Percentiles rank a stretch among this genome's conserved stretches.
Conservation (phyloP, 2,113 vertebrate genomes). For the Eubucco bourcierii region DNA sequence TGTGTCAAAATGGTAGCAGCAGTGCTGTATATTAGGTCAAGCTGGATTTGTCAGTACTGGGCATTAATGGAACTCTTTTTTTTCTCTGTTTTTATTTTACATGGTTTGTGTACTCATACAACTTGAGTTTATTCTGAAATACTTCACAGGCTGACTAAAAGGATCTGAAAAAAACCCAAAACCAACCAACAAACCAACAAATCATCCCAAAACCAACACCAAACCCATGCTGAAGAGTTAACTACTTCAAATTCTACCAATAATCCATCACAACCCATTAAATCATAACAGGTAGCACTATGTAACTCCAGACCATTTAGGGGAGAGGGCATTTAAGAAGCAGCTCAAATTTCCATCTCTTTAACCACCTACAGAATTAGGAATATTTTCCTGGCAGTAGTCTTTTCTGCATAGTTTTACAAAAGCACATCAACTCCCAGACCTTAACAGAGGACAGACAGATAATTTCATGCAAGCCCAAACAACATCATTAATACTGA, state of each 20-base stretch:
- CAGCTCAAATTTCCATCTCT: not conserved
- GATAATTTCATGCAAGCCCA: not conserved
- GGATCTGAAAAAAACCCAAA: not conserved
- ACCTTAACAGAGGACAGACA: not conserved
- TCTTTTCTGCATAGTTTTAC: not conserved
- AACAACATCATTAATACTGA: not conserved
- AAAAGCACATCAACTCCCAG: not conserved
- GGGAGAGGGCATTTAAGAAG: not conserved
- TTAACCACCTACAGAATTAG: not conserved
- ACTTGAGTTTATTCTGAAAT: not conserved
- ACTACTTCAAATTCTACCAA: not conserved
- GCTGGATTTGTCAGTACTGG: not conserved
- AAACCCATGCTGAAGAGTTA: not conserved
- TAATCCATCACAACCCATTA: not conserved
- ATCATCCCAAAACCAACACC: not conserved
- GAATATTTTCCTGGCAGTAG: not conserved
- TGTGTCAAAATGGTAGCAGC: slow-evolving; percentile 22
- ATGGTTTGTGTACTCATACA: not conserved
- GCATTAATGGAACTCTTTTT: not conserved
- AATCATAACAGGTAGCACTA: not conserved
- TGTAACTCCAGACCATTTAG: not conserved
- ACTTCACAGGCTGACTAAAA: not conserved
- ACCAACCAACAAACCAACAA: not conserved
- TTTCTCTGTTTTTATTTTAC: not conserved
- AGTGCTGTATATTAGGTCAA: not conserved